phyloP scores from a whole-genome alignment of 2,888 invertebrate species.

The Ectemnius cavifrons region DNA sequence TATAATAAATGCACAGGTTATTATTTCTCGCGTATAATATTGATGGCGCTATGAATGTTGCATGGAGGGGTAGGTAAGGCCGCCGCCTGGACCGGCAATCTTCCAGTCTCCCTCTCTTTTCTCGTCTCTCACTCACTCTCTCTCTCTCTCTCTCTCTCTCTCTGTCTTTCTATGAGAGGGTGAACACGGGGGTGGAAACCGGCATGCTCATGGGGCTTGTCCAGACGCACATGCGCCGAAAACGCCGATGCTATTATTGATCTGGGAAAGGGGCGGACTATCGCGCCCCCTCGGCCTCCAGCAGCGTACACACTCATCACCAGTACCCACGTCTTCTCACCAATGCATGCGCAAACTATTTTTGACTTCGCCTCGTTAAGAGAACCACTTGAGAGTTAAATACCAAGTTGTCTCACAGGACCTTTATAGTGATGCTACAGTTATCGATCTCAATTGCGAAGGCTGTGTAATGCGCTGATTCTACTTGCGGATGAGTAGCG shows the following conservation, averaged over 20 bases:
- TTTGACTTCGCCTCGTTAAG: no score
- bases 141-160: no score
- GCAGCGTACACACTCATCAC: constrained; percentile 64
- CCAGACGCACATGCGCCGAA: constrained; percentile 69
- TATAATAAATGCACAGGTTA: constrained; percentile 76
- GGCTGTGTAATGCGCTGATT: no score
- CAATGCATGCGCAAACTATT: no score
- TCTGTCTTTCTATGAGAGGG: constrained; percentile 24
- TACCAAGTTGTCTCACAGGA: no score
- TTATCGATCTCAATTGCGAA: no score
- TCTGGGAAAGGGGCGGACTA: constrained; percentile 66
- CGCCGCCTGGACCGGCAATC: constrained; percentile 26
- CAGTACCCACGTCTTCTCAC: constrained; percentile 42
- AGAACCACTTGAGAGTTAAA: no score
- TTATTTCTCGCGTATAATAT: constrained; percentile 77
- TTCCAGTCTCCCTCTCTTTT: no score
- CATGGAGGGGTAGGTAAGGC: constrained; percentile 68
- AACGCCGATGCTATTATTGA: constrained; percentile 75
- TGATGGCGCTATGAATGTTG: constrained; percentile 77
- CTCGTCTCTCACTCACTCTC: no score
- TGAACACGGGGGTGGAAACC: constrained; percentile 64
- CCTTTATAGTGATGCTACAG: no score
- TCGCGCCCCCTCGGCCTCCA: constrained; percentile 61
- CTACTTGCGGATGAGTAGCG: no score
- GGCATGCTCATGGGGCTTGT: constrained; percentile 51